phyloP scores from a whole-genome alignment of 2,113 vertebrate species.

The Colistium nudipinnis region DNA sequence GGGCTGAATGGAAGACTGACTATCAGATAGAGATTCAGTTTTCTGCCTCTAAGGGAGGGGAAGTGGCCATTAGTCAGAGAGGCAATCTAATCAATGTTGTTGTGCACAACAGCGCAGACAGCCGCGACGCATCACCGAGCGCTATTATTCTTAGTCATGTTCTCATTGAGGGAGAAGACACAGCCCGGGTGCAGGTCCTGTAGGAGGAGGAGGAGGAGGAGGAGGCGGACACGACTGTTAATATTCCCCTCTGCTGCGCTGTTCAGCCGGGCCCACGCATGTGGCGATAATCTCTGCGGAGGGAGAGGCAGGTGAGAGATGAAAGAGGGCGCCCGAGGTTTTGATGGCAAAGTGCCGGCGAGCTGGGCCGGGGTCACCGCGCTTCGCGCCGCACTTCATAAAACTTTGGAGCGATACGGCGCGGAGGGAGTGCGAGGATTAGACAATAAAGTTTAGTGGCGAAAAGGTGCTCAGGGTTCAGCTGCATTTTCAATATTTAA shows the following conservation, averaged over 20 bases:
- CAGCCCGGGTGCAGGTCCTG: slow-evolving; percentile 15
- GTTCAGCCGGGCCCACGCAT: slow-evolving; percentile 23
- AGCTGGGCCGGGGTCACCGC: slow-evolving; percentile 43
- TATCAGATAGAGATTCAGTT: slow-evolving; percentile 78
- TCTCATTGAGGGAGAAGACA: slow-evolving; percentile 57
- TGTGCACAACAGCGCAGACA: slow-evolving; percentile 72
- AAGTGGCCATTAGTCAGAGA: slow-evolving; percentile 77
- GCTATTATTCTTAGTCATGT: slow-evolving; percentile 76
- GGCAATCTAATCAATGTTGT: slow-evolving; percentile 78
- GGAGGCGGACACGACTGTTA: slow-evolving; percentile 24
- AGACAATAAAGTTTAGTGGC: slow-evolving; percentile 49
- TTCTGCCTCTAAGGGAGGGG: slow-evolving; percentile 70
- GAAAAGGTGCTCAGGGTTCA: slow-evolving; percentile 29
- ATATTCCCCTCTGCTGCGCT: slow-evolving; percentile 35
- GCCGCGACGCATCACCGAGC: slow-evolving; percentile 61
- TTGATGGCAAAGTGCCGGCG: slow-evolving; percentile 54
- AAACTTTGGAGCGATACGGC: slow-evolving; percentile 34
- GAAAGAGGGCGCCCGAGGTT: slow-evolving; percentile 48
- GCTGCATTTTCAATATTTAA: slow-evolving; percentile 41
- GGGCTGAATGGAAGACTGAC: slow-evolving; percentile 65
- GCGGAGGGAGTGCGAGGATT: slow-evolving; percentile 18
- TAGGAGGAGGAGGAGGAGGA: slow-evolving; percentile 10
- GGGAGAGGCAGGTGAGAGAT: slow-evolving; percentile 53
- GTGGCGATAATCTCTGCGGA: slow-evolving; percentile 52
- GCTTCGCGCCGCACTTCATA: slow-evolving; percentile 46